Evolutionary conservation across 1,140 invertebrate species (phyloP), one percentile per base, ranked within the genome.

Genomic region (Amphibalanus amphitrite): DNA sequence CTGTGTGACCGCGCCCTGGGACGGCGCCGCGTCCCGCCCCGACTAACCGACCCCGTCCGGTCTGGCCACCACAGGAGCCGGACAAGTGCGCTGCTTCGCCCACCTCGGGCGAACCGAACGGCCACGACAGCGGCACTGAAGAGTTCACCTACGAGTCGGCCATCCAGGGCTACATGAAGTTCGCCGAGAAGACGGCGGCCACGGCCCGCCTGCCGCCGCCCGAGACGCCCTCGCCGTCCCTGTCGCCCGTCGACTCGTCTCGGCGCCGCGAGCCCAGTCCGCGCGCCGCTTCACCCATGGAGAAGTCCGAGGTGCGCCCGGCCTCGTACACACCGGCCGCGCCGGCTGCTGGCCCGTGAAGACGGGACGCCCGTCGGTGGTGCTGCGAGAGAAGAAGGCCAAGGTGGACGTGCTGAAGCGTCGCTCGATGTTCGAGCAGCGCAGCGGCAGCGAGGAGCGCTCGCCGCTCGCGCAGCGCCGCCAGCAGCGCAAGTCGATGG

Each of bases 81-180:
- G 47, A 59, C 47, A 59, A 59, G 20, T 59, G 47, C 47, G 47
- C 47, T 1, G 47, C 47, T 20, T 59, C 47, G 6, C 47, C 47
- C 47, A 59, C 47, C 13, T 3, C 47, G 6, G 47, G 13, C 6
- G 47, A 59, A 20, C 1, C 47, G 1, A 59, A 59, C 47, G 47
- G 47, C 17, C 47, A 67, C 65, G 65, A 67, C 65, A 67, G 65
- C 65, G 65, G 65, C 65, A 67, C 65, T 30, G 86, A 89, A 73
- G 90, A 92, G 77, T 92, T 92, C 79, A 91, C 90, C 0, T 92
- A 91, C 78, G 90, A 92, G 79, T 86, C 89, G 74, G 90, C 90
- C 72, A 92, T 92, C 73, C 88, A 90, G 76, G 87, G 88, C 73
- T 92, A 92, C 78, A 88, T 90, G 71, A 76, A 89, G 88, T 72